These are phyloP conservation scores for Rattus rattus DNA, from an alignment of 2,113 vertebrate species.

Conservation along the genomic window DNA sequence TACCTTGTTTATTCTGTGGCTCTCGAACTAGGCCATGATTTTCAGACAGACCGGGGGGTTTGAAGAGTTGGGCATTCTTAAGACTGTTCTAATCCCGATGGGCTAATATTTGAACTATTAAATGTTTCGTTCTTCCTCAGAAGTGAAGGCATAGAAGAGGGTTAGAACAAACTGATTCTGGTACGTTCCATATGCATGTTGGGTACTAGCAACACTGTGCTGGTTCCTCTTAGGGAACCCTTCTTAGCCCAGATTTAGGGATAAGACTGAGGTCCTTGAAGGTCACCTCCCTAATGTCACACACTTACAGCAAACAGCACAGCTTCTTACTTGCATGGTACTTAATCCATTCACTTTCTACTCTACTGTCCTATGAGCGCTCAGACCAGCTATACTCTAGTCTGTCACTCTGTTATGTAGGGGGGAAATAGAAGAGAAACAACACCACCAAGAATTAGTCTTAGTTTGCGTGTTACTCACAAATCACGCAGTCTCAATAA, in stretches of 20 bases:
- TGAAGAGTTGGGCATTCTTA: constrained; percentile 6
- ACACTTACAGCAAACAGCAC: not conserved
- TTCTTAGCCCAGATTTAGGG: not conserved
- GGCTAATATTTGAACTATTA: not conserved
- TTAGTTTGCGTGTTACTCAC: constrained; percentile 69
- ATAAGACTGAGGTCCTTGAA: not conserved
- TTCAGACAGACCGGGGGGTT: not conserved
- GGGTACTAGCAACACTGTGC: not conserved
- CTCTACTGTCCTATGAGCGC: not conserved
- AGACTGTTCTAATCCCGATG: not conserved
- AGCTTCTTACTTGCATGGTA: not conserved
- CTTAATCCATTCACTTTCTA: not conserved
- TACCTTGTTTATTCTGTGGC: not conserved
- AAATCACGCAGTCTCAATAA: constrained; percentile 77
- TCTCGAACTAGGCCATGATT: not conserved
- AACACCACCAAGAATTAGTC: constrained; percentile 69
- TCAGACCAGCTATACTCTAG: not conserved
- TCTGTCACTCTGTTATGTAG: not conserved
- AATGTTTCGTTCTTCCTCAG: not conserved
- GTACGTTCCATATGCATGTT: not conserved
- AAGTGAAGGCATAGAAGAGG: not conserved
- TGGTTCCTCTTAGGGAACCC: not conserved
- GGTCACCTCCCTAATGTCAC: not conserved
- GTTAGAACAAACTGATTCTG: constrained; percentile 11
- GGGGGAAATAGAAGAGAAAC: not conserved